Conservation (phyloP, 2,797 vertebrate species). For the Trematomus bernacchii region DNA sequence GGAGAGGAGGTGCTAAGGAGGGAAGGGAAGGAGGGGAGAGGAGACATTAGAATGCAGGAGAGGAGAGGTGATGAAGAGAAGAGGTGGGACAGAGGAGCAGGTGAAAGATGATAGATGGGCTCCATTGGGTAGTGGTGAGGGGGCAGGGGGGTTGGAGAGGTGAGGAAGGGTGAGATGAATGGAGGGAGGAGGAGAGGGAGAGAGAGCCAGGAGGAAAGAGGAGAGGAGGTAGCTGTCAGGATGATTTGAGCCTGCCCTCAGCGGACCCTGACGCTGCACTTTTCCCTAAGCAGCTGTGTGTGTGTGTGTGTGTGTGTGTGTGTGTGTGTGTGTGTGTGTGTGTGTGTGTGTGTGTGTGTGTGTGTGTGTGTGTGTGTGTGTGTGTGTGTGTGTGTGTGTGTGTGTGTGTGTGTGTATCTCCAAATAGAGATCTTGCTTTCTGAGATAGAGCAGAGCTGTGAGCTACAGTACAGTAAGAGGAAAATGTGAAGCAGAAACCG, state of each 20-base stretch:
- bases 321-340: constrained; percentile 40
- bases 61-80: constrained; percentile 24
- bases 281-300: constrained; percentile 61
- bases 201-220: constrained; percentile 53
- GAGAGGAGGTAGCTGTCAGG: constrained; percentile 74
- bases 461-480: too few species aligned
- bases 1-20: constrained; percentile 5
- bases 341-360: constrained; percentile 23
- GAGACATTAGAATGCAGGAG: constrained; percentile 26
- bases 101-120: constrained; percentile 72
- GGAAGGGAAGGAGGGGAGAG: constrained; percentile 21
- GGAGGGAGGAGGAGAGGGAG: constrained; percentile 37
- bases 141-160: constrained; percentile 20
- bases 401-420: too few species aligned
- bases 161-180: constrained; percentile 53
- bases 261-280: constrained; percentile 82
- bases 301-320: constrained; percentile 42
- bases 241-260: constrained; percentile 81
- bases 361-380: background rate
- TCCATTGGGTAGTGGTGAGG: constrained; percentile 40
- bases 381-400: constrained; percentile 1
- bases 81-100: constrained; percentile 45
- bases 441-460: constrained; percentile 55
- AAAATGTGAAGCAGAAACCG: constrained; percentile 49
- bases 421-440: constrained; percentile 69